These are phyloP conservation scores for Botia almorhae DNA, from an alignment of 2,797 vertebrate species.

Conservation along the genomic window DNA sequence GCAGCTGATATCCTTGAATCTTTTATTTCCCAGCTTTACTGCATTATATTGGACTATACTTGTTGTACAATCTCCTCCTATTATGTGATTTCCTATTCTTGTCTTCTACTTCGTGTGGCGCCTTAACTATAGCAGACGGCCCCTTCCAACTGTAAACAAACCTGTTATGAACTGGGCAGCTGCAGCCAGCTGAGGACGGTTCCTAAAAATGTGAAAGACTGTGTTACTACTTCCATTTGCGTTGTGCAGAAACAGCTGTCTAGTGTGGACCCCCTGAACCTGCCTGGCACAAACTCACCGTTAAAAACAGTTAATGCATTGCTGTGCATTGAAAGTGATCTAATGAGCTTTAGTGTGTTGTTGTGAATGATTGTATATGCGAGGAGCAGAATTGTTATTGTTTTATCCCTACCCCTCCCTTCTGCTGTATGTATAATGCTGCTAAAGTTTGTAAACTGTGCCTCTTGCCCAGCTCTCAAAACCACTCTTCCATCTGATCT, in stretches of 20 bases:
- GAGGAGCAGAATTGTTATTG: neutral
- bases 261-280: slow-evolving; percentile 16
- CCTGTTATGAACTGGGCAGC: slow-evolving; percentile 24
- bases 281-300: slow-evolving; percentile 14
- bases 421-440: slow-evolving; percentile 53
- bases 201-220: slow-evolving; percentile 56
- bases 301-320: slow-evolving; percentile 1
- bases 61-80: slow-evolving; percentile 22
- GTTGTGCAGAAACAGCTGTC: slow-evolving; percentile 34
- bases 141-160: slow-evolving; percentile 38
- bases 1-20: neutral
- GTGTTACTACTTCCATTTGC: slow-evolving; percentile 43
- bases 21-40: neutral
- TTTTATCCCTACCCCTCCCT: slow-evolving; percentile 22
- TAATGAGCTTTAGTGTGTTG: slow-evolving; percentile 8
- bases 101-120: slow-evolving; percentile 17
- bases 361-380: slow-evolving; percentile 27
- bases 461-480: slow-evolving; percentile 43
- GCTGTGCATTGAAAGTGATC: slow-evolving; percentile 7
- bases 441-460: slow-evolving; percentile 58
- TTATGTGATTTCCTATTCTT: neutral
- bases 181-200: slow-evolving; percentile 1
- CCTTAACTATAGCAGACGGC: slow-evolving; percentile 51
- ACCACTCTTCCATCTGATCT: slow-evolving; percentile 11
- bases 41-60: slow-evolving; percentile 24